Evolutionary conservation across 1,140 invertebrate species (phyloP), one percentile per base, ranked within the genome.

Genomic region (Macrostomum lignano): DNA sequence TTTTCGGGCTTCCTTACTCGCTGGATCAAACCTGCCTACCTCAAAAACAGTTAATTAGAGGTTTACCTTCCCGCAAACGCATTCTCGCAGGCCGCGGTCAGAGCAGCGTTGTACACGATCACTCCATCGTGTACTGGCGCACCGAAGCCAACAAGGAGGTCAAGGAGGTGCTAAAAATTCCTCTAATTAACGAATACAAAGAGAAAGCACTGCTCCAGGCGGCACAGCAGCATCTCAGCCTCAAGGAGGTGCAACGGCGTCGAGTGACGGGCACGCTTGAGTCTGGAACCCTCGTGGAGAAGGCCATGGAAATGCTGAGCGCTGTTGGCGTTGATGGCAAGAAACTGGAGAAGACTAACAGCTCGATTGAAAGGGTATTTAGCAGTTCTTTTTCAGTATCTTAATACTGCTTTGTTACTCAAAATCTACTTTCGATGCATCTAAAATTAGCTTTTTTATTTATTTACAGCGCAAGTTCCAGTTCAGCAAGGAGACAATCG

Each of bases 221-320:
- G 19, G 48, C 53, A 14, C 47, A 56, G 35, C 45, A 54, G 51
- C 42, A 44, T 22, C 54, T 57, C 51, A 42, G 45, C 11, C 44
- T 49, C 7, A 31, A 37, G 20, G 54, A 57, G 37, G 34, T 48
- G 11, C 39, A 52, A 24, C 45, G 51, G n/a, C 43, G 54, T 5
- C 26, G 42, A 17, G 41, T 46, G 14, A 52, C 52, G 14, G 50
- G 47, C n/a, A 52, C 52, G 17, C 25, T 55, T 10, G 41, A 42
- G 28, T 51, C 47, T 29, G 42, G 43, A 28, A 51, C 44, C 32
- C 43, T 54, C 2, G 45, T 46, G 9, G 37, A 49, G 11, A 45
- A 51, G 39, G 45, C 51, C n/a, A 40, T 52, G 30, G 44, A 45
- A 25, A 38, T 45, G 30, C 40, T 55, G 24, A 38, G 25, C 13